Base-by-base conservation (phyloP, 2,888 invertebrate species). In the Rhogogaster chlorosoma region DNA sequence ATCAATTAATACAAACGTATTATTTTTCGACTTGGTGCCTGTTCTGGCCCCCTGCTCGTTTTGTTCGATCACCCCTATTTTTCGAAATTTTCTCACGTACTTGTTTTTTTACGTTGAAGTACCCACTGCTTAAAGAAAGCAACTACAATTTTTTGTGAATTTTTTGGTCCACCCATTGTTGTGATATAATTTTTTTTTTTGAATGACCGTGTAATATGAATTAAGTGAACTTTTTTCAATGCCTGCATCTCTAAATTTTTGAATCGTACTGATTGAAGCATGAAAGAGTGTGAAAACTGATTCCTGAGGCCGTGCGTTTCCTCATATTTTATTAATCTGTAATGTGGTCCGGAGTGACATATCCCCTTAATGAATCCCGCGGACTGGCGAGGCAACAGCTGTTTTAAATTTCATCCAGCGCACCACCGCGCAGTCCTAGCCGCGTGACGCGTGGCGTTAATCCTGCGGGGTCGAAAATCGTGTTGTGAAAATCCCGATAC, bases 401-500 rank as follows among this genome's bases (percentile, higher is more conserved):
- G 71, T 73, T 73, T 42, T 29, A 42, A 42, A 18, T n/a, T 42
- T 42, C 4, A 73, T 70, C 70, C 15, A 26, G 29, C 29, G 10
- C 67, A 67, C 5, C 15, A 12, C 32, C 70, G 32, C 36, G 32
- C 32, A 36, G 18, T 32, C 32, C 36, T 18, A 18, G 32, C n/a
- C 36, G 18, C 12, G 10, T 42, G 71, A 38, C 38, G 71, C 71
- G 71, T 73, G 71, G 71, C 71, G 71, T n/a, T 73, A 73, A 53
- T 77, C 77, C 53, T 53, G 15, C 29, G 32, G 45, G 77, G 26
- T 53, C 45, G 77, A 53, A 77, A 77, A 77, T 53, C 53, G 53
- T 77, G 53, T 77, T 22, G 49, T 77, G n/a, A 73, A 73, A 42
- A 73, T 26, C 45, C n/a, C 53, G 26, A 49, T 53, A 77, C 0